Conservation (phyloP, 2,888 invertebrate genomes). For the Pantelozetes paolii region DNA sequence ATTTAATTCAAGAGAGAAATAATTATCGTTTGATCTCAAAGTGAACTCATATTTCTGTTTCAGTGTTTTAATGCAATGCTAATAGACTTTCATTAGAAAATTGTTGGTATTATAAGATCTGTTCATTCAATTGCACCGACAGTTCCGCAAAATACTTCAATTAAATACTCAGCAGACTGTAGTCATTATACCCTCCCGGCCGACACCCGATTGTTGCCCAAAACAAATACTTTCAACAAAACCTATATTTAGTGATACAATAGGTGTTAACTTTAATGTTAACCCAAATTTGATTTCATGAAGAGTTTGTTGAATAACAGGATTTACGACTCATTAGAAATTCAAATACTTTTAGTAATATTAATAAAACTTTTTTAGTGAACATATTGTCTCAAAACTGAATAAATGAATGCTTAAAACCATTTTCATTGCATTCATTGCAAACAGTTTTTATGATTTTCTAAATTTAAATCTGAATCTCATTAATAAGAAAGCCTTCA, state of each 20-base stretch:
- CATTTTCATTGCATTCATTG: too few relatives aligned
- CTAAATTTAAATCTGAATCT: too few relatives aligned
- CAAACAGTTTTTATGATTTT: too few relatives aligned
- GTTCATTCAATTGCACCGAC: too few relatives aligned
- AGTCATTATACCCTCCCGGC: too few relatives aligned
- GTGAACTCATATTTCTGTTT: not conserved
- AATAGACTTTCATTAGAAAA: too few relatives aligned
- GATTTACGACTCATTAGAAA: not conserved
- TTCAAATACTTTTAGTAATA: not conserved
- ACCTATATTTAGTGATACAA: not conserved
- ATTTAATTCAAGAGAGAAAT: too few relatives aligned
- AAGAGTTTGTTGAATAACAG: not conserved
- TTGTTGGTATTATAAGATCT: too few relatives aligned
- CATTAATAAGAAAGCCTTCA: too few relatives aligned
- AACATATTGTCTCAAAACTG: not conserved
- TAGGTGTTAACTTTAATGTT: not conserved
- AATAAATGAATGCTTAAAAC: not conserved
- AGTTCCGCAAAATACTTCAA: too few relatives aligned
- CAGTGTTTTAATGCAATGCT: not conserved
- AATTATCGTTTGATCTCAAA: not conserved
- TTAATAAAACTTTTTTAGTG: not conserved
- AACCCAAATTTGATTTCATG: conserved; percentile 6
- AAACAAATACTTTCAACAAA: not conserved
- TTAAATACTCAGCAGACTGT: too few relatives aligned
- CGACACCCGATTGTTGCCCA: not conserved